Base-by-base conservation (phyloP, 1,140 invertebrate species). In the Drosophila leontia region DNA sequence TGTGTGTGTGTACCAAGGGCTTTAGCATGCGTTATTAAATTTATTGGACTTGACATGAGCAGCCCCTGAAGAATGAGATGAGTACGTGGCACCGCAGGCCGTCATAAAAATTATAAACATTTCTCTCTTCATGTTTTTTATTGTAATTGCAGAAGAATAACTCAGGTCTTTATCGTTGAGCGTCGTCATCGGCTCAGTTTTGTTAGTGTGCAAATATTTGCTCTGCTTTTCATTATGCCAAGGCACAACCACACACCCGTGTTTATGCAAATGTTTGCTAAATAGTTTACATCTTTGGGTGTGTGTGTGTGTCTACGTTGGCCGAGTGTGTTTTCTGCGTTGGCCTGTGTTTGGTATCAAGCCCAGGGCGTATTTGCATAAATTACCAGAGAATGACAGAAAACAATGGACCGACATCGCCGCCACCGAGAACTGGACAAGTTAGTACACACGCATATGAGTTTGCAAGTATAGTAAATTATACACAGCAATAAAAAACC, bases 1-100 rank as follows among this genome's bases (percentile, higher is more conserved):
- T 42, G 50, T 48, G 44, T 45, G 44, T 3, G 19, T 15, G 45
- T 71, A 65, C 37, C 48, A 63, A 59, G 60, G 61, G 60, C 65
- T 62, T 76, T 64, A 68, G 50, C 61, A 42, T 63, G 78, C 53
- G 60, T 82, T 87, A 87, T 87, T 87, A 82, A 87, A 87, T 87
- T 80, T 80, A 83, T 87, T 77, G 60, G 56, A 63, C 60, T 69
- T 64, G 67, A 77, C 67, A 58, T 57, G 55, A 72, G 71, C 62
- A 44, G 41, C 51, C 59, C 9, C 15, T 7, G 44, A 17, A n/a
- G 13, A 15, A 35, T 39, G 8, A 26, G 29, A 64, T 61, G 50
- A 39, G 51, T 6, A 34, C 34, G 44, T 56, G 48, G 32, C 23
- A 68, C 44, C 70, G 44, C 55, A 72, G 44, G 13, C 23, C 6